A percentile compares a stretch with the other conserved stretches of the same genome.
Conservation (phyloP, 2,113 vertebrate species). For the Orientallactaga bullata region DNA sequence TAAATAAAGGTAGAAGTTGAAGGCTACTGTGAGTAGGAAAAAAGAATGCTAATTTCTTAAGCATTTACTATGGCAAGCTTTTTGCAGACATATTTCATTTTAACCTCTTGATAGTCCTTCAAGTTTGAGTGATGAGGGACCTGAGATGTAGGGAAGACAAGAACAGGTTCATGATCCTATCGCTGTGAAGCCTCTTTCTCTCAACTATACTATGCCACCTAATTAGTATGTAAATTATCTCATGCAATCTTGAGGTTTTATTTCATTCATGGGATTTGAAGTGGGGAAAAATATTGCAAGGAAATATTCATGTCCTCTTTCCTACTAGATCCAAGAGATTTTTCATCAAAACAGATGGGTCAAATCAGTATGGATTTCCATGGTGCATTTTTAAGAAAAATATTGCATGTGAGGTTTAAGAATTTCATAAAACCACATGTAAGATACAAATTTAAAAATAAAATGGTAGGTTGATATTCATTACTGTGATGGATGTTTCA, state of each 20-base stretch:
- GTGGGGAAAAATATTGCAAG: conserved; percentile 37
- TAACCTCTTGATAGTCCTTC: not conserved
- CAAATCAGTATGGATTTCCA: conserved; percentile 53
- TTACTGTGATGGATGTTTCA: conserved; percentile 54
- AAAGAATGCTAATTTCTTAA: conserved; percentile 36
- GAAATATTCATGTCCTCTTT: conserved; percentile 54
- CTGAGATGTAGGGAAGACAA: not conserved
- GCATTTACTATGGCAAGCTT: not conserved
- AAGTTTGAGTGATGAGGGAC: conserved; percentile 30
- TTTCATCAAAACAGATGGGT: conserved; percentile 52
- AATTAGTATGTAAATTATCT: conserved; percentile 78
- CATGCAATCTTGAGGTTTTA: conserved; percentile 52
- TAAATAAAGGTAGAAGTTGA: conserved; percentile 23
- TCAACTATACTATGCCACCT: not conserved
- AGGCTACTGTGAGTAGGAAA: not conserved
- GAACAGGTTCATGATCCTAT: not conserved
- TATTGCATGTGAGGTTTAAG: conserved; percentile 56
- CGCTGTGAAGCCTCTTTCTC: not conserved
- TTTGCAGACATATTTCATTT: conserved; percentile 50
- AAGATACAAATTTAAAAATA: conserved; percentile 66
- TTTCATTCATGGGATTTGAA: conserved; percentile 70
- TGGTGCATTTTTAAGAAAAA: conserved; percentile 37
- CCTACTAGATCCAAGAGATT: conserved; percentile 38
- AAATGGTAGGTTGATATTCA: conserved; percentile 64
- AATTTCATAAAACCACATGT: conserved; percentile 66